Conservation (phyloP, 1,140 invertebrate genomes). For the Holotrichia oblita region DNA sequence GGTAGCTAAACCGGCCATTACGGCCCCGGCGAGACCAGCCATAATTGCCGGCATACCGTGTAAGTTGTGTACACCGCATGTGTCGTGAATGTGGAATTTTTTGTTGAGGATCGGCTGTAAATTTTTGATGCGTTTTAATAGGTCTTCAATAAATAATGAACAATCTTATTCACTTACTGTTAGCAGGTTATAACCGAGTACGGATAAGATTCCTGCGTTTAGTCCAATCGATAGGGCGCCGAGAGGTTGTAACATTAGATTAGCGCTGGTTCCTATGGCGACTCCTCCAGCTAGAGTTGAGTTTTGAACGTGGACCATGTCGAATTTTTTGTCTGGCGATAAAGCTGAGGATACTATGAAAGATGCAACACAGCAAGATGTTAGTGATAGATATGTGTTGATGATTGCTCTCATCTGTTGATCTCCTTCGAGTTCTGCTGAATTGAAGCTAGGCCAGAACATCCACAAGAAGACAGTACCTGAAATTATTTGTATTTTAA, state of each 20-base stretch:
- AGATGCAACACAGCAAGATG: slow-evolving; percentile 82
- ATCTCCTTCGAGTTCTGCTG: slow-evolving; percentile 76
- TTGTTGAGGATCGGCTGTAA: slow-evolving; percentile 75
- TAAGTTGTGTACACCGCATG: slow-evolving; percentile 95
- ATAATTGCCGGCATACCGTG: slow-evolving; percentile 95
- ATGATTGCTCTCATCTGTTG: slow-evolving; percentile 87
- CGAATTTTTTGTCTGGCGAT: slow-evolving; percentile 82
- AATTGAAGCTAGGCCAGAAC: slow-evolving; percentile 97
- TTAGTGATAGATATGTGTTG: slow-evolving; percentile 91
- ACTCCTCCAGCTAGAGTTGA: slow-evolving; percentile 87
- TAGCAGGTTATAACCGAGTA: slow-evolving; percentile 84
- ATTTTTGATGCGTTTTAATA: too few species aligned
- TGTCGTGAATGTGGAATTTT: slow-evolving; percentile 83
- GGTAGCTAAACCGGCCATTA: slow-evolving; percentile 79
- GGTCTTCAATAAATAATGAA: too few species aligned
- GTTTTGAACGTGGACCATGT: slow-evolving; percentile 93
- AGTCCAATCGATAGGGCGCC: slow-evolving; percentile 87
- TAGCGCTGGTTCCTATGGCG: slow-evolving; percentile 70
- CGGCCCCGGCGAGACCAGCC: slow-evolving; percentile 80
- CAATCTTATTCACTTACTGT: slow-evolving; percentile 77
- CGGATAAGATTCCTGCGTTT: slow-evolving; percentile 82
- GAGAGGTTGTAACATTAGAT: slow-evolving; percentile 86
- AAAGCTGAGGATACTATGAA: slow-evolving; percentile 85
- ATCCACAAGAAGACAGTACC: slow-evolving; percentile 94
- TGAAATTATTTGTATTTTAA: slow-evolving; percentile 60